Conservation (phyloP, 1,140 invertebrate species). For the Bradysia coprophila region DNA sequence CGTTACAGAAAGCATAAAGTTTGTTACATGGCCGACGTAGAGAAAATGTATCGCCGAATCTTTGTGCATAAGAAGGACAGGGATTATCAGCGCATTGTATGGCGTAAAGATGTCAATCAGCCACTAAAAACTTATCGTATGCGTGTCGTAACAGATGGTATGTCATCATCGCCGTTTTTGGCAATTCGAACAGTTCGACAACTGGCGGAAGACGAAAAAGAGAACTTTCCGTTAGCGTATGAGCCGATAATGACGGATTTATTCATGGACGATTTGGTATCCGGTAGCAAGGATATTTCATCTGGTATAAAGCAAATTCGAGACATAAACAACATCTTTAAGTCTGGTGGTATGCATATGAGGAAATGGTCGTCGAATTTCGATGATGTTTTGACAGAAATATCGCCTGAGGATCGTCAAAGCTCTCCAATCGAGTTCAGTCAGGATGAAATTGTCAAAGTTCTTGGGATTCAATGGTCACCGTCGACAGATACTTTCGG, state of each 20-base stretch:
- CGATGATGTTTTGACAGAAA: not conserved
- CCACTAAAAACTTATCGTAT: not conserved
- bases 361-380: not conserved
- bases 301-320: not conserved
- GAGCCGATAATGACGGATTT: not conserved
- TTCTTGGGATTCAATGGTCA: no score
- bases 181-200: not conserved
- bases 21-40: not conserved
- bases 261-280: not conserved
- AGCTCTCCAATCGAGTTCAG: not conserved
- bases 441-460: not conserved
- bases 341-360: not conserved
- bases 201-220: not conserved
- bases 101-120: not conserved
- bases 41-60: constrained; percentile 1
- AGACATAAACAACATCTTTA: not conserved
- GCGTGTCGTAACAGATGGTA: no score
- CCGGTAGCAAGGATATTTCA: not conserved
- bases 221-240: not conserved
- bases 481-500: no score
- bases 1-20: not conserved
- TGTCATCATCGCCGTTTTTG: no score
- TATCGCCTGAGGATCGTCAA: not conserved
- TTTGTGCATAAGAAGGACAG: not conserved
- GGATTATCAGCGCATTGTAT: constrained; percentile 1